Conservation (phyloP, 2,113 vertebrate genomes). For the Cygnus atratus region DNA sequence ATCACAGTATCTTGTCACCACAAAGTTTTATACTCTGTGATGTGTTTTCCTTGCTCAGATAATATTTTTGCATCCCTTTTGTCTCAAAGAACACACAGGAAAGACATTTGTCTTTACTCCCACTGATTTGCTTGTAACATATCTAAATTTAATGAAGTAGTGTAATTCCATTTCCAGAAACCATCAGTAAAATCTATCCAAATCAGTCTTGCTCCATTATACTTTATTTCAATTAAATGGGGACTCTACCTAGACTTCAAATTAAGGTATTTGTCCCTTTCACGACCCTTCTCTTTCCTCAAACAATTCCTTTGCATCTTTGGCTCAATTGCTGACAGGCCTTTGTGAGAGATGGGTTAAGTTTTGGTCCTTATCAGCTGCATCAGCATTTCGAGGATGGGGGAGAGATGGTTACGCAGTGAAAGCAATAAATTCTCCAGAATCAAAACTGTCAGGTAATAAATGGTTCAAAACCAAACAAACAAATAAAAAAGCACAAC, state of each 20-base stretch:
- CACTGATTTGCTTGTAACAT: background rate
- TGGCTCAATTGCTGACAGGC: background rate
- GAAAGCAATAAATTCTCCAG: background rate
- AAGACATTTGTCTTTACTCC: background rate
- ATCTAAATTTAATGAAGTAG: background rate
- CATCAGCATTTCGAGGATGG: background rate
- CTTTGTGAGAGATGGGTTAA: accelerated
- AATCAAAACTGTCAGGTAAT: background rate
- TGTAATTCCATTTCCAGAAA: background rate
- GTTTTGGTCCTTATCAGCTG: background rate
- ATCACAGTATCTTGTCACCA: background rate
- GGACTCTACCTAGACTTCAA: background rate
- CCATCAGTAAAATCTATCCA: background rate
- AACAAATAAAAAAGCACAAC: no score
- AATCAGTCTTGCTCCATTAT: background rate
- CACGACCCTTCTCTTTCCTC: background rate
- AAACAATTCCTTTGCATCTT: background rate
- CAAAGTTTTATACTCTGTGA: background rate
- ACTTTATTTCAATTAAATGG: background rate
- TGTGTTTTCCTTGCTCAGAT: constrained; percentile 20
- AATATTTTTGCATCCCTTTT: constrained; percentile 11
- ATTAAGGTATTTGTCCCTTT: accelerated
- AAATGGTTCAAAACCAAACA: background rate
- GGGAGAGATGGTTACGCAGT: background rate
- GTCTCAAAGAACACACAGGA: background rate